Percentiles rank a stretch among this genome's conserved stretches.
Evolutionary conservation across 2,888 invertebrate genomes (phyloP).

Genomic region (Calameuta filiformis): DNA sequence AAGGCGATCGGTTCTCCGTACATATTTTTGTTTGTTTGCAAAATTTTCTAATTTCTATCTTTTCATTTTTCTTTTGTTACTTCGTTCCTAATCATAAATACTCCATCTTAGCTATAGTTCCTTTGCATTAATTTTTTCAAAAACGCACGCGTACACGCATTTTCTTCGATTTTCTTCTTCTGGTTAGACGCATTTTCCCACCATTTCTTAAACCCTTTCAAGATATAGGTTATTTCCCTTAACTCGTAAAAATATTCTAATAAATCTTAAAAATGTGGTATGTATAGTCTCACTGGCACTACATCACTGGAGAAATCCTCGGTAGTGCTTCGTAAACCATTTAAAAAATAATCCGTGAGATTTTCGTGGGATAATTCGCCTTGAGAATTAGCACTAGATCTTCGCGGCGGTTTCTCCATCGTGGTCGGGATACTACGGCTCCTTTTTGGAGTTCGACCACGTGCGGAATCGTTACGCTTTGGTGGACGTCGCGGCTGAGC

Average conservation of each 20-base stretch:
- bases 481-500: no score
- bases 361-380: constrained; percentile 22
- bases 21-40: constrained; percentile 5
- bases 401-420: constrained; percentile 37
- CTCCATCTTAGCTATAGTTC: constrained; percentile 9
- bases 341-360: constrained; percentile 33
- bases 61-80: constrained; percentile 12
- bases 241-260: constrained; percentile 45
- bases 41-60: constrained; percentile 22
- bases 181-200: no score
- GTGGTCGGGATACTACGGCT: constrained; percentile 38
- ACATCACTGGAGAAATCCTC: constrained; percentile 24
- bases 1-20: neutral
- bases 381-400: no score
- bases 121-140: constrained; percentile 13
- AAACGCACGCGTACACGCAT: neutral
- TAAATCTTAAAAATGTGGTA: constrained; percentile 48
- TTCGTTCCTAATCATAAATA: constrained; percentile 19
- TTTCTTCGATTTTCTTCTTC: no score
- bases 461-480: neutral
- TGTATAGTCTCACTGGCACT: constrained; percentile 50
- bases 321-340: constrained; percentile 25
- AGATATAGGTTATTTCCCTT: neutral
- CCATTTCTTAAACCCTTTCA: no score
- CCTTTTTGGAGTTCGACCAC: constrained; percentile 23